Base-by-base conservation (phyloP, 2,888 invertebrate species). In the Cheilosia scutellata region DNA sequence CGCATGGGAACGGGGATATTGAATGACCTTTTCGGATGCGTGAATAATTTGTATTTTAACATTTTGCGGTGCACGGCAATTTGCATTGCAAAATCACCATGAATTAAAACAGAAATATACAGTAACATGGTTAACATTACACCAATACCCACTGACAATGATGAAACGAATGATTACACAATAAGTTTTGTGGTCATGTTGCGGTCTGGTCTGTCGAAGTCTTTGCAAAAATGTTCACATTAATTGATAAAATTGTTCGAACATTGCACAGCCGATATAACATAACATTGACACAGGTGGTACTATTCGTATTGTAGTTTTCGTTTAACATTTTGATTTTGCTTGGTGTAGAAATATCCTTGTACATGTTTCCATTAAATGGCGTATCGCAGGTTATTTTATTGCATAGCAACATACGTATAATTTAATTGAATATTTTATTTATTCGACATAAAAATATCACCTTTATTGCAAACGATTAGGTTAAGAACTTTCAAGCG, bases 151-250 rank as follows among this genome's bases (percentile, higher is more conserved):
- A 49, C 65, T 75, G 70, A 55, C 75, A 75, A 47, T 79, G 58
- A 79, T 60, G 71, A 49, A 76, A 82, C 65, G 76, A 44, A 55
- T 72, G 66, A 71, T 84, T 79, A 79, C 49, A 60, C 71, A 79
- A 79, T 76, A 33, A 74, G 40, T 76, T 74, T 57, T 75, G 84
- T 27, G 84, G 84, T 79, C 47, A 37, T 71, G 82, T 72, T 77
- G 77, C 9, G 82, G 77, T 71, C 60, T 27, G 51, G 44, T 60
- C 51, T 65, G 65, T 49, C 58, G 65, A 60, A 53, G 47, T 68
- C 68, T 49, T 58, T 49, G 60, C n/a, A 65, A 33, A 65, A 71
- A 63, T 42, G 31, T 72, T 68, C 31, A 29, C 25, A 58, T 57
- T 74, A 49, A 74, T 72, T 42, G 62, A 63, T 78, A 78, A n/a